A percentile compares a stretch with the other conserved stretches of the same genome.
Evolutionary conservation across 1,140 invertebrate genomes (phyloP).

Genomic region (Lucilia sericata): DNA sequence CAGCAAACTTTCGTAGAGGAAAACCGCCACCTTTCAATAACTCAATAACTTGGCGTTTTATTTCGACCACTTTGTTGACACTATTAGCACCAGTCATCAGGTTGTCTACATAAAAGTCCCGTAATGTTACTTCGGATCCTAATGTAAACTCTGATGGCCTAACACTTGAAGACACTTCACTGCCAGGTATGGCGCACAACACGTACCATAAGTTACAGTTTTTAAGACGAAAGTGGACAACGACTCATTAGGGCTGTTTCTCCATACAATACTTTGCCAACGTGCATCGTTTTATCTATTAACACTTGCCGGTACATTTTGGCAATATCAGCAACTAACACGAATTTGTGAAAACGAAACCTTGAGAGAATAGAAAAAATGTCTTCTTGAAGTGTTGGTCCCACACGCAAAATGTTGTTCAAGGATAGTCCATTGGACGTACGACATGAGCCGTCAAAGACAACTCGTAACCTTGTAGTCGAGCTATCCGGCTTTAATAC

Average conservation of each 20-base stretch:
- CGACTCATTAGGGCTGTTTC: neutral
- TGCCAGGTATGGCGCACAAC: neutral
- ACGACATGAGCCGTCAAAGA: constrained; percentile 55
- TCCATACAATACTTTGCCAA: constrained; percentile 25
- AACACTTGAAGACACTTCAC: neutral
- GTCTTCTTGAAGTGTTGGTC: constrained; percentile 57
- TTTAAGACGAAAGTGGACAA: neutral
- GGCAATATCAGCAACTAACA: constrained; percentile 51
- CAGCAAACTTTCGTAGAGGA: constrained; percentile 52
- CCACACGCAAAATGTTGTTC: constrained; percentile 61
- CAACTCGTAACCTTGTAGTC: constrained; percentile 56
- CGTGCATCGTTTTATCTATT: neutral
- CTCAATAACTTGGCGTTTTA: constrained; percentile 52
- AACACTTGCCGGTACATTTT: constrained; percentile 28
- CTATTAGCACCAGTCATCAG: constrained; percentile 59
- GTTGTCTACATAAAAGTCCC: constrained; percentile 69
- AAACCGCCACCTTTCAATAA: constrained; percentile 50
- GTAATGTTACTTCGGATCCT: neutral
- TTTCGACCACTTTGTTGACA: constrained; percentile 47
- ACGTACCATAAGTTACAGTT: constrained; percentile 4
- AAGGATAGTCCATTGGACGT: constrained; percentile 51
- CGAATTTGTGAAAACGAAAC: constrained; percentile 53
- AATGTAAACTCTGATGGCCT: neutral
- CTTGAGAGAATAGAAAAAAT: constrained; percentile 21
- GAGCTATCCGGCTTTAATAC: constrained; percentile 53